phyloP scores from a whole-genome alignment of 2,797 vertebrate species.

The Trematomus bernacchii region DNA sequence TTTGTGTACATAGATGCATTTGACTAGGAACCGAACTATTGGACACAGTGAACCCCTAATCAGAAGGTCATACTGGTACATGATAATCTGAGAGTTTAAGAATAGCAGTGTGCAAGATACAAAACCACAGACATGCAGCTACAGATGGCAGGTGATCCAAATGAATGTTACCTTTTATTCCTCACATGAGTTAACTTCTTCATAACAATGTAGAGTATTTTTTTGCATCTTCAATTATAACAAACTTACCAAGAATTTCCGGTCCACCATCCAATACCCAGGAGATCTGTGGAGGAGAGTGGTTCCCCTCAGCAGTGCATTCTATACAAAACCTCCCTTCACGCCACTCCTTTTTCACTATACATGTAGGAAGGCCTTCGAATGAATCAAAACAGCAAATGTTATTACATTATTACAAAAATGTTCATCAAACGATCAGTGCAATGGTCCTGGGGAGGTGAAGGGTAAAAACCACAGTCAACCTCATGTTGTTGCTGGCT shows the following conservation, averaged over 20 bases:
- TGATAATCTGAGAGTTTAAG: background rate
- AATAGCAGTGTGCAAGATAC: background rate
- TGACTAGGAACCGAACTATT: background rate
- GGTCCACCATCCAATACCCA: constrained; percentile 71
- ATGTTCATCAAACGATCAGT: background rate
- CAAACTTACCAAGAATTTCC: constrained; percentile 76
- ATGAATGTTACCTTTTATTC: background rate
- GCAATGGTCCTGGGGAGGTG: background rate
- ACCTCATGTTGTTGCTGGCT: no score
- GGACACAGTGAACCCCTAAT: background rate
- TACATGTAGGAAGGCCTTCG: constrained; percentile 68
- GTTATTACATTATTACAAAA: constrained; percentile 2
- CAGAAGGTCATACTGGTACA: background rate
- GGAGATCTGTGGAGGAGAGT: constrained; percentile 65
- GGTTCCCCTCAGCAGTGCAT: constrained; percentile 74
- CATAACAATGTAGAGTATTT: background rate
- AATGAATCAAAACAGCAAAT: constrained; percentile 21
- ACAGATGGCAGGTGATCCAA: background rate
- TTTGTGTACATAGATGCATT: no score
- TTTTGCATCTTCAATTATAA: background rate
- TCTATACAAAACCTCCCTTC: constrained; percentile 55
- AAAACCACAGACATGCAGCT: background rate
- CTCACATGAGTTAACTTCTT: background rate
- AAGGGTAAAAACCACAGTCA: no score
- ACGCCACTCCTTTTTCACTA: constrained; percentile 50